Evolutionary conservation across 2,113 vertebrate species (phyloP).

Genomic region (Anas platyrhynchos): DNA sequence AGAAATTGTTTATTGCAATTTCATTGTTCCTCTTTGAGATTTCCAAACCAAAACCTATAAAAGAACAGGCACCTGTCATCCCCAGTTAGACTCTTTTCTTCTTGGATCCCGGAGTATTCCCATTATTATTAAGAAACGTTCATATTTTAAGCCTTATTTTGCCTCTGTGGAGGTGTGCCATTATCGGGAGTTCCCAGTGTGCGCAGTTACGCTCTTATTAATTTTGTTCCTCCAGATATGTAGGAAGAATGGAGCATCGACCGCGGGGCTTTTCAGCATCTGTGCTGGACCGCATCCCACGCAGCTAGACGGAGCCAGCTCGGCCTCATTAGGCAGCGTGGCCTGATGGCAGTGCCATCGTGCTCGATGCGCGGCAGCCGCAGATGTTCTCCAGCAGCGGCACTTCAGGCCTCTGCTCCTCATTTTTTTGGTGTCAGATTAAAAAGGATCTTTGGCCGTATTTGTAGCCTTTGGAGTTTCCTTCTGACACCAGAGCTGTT

Average conservation of each 20-base stretch:
- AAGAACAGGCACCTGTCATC: neutral
- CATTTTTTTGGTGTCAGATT: neutral
- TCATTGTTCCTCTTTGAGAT: slow-evolving; percentile 1
- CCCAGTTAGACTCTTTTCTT: slow-evolving; percentile 23
- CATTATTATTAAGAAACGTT: neutral
- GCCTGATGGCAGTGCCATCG: neutral
- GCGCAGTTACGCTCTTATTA: neutral
- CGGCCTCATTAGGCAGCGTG: neutral
- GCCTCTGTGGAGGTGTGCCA: neutral
- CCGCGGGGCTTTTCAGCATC: neutral
- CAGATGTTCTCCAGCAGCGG: neutral
- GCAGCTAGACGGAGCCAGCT: neutral
- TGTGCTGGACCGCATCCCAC: neutral
- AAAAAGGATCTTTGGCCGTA: neutral
- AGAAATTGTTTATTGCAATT: slow-evolving; percentile 7
- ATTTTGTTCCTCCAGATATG: neutral
- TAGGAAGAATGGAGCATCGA: neutral
- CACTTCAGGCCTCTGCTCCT: neutral
- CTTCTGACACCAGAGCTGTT: neutral
- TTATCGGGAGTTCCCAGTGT: neutral
- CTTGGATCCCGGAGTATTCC: slow-evolving; percentile 1
- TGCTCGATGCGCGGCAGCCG: neutral
- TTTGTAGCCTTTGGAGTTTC: neutral
- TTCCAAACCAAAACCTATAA: neutral
- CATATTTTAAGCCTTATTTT: slow-evolving; percentile 7